Evolutionary conservation across 2,797 vertebrate genomes (phyloP).

Genomic region (Cyprinella venusta): DNA sequence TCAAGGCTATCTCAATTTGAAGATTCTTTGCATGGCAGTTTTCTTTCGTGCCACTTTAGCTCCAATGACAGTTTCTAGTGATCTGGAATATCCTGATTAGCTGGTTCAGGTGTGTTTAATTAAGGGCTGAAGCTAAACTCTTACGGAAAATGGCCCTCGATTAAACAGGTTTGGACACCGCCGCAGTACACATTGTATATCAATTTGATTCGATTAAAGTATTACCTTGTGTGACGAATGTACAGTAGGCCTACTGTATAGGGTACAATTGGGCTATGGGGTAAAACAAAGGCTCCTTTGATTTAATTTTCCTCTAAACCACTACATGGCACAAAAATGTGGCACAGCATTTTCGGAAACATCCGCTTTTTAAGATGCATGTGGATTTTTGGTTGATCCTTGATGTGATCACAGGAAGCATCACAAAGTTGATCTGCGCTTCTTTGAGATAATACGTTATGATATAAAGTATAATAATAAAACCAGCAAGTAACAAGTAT

Average conservation of each 20-base stretch:
- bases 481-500: no score
- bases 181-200: not conserved
- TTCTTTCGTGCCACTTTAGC: not conserved
- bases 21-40: not conserved
- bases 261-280: no score
- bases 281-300: no score
- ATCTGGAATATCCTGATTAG: conserved; percentile 10
- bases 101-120: not conserved
- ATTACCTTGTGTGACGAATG: not conserved
- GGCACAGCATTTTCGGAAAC: no score
- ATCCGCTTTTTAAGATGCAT: no score
- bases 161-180: not conserved
- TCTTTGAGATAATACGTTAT: no score
- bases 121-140: not conserved
- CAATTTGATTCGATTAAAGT: not conserved
- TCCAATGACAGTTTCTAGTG: not conserved
- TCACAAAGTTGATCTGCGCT: no score
- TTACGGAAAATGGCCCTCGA: not conserved
- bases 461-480: no score
- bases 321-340: no score
- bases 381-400: no score
- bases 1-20: not conserved
- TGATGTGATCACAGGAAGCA: no score
- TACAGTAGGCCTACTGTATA: not conserved
- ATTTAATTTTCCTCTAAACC: no score